Evolutionary conservation across 2,797 vertebrate genomes (phyloP).

Genomic region (Pangasius sanitwongsei): DNA sequence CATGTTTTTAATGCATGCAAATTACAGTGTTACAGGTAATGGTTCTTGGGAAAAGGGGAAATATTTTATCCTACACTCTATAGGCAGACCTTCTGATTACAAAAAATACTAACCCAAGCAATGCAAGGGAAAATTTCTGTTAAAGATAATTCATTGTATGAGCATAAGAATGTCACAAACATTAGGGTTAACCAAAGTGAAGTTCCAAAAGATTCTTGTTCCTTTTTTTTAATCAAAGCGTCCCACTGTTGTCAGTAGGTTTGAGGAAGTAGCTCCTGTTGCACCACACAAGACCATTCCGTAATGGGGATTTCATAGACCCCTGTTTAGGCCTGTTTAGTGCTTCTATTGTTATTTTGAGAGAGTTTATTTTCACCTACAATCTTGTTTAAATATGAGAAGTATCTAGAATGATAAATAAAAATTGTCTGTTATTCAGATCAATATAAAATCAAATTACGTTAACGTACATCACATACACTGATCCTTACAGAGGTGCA

Average conservation of each 20-base stretch:
- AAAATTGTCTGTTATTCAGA: not conserved
- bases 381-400: not conserved
- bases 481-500: not conserved
- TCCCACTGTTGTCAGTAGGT: constrained; percentile 60
- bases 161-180: constrained; percentile 42
- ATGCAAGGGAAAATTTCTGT: constrained; percentile 34
- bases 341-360: constrained; percentile 14
- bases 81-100: not conserved
- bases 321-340: not conserved
- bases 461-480: not conserved
- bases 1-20: not conserved
- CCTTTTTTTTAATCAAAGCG: constrained; percentile 70
- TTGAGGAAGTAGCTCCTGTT: constrained; percentile 73
- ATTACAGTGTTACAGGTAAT: constrained; percentile 2
- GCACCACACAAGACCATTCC: constrained; percentile 45
- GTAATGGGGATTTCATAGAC: constrained; percentile 42
- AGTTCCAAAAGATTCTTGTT: constrained; percentile 69
- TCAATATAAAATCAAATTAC: not conserved
- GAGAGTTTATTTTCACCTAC: not conserved
- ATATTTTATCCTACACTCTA: not conserved
- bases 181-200: constrained; percentile 69
- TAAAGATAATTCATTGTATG: constrained; percentile 38
- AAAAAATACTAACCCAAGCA: constrained; percentile 1
- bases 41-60: not conserved
- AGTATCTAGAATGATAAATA: not conserved